Conservation (phyloP, 2,797 vertebrate genomes). For the Acridotheres tristis region DNA sequence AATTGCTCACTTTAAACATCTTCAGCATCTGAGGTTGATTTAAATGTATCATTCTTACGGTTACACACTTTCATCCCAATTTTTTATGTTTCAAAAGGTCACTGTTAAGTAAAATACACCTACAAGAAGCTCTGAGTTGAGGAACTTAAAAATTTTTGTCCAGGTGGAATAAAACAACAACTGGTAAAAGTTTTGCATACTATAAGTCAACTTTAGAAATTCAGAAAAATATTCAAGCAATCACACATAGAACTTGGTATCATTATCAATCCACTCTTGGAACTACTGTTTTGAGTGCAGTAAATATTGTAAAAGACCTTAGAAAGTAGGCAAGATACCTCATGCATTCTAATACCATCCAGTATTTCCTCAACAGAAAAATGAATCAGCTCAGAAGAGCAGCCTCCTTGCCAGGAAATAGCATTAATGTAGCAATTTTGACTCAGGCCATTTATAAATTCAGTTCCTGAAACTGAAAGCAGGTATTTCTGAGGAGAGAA, state of each 20-base stretch:
- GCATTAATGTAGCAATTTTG: neutral
- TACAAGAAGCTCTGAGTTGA: neutral
- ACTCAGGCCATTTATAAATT: neutral
- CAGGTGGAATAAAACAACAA: neutral
- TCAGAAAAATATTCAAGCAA: neutral
- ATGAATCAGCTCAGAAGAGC: neutral
- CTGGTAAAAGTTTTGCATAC: neutral
- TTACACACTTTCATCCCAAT: neutral
- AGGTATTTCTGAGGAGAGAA: neutral
- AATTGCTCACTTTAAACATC: neutral
- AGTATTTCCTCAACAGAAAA: conserved; percentile 21
- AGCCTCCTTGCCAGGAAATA: neutral
- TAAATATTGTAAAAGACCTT: neutral
- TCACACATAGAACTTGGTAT: neutral
- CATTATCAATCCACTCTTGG: neutral
- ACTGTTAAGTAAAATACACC: neutral
- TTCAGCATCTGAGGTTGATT: neutral
- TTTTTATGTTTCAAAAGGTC: neutral
- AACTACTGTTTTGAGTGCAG: neutral
- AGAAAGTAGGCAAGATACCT: neutral
- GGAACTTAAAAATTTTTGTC: neutral
- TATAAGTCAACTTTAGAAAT: neutral
- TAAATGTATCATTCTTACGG: neutral
- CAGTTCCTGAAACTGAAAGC: neutral
- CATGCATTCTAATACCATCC: neutral